These are phyloP conservation scores for Sternarchorhynchus goeldii DNA, from an alignment of 2,797 vertebrate genomes.

Conservation along the genomic window DNA sequence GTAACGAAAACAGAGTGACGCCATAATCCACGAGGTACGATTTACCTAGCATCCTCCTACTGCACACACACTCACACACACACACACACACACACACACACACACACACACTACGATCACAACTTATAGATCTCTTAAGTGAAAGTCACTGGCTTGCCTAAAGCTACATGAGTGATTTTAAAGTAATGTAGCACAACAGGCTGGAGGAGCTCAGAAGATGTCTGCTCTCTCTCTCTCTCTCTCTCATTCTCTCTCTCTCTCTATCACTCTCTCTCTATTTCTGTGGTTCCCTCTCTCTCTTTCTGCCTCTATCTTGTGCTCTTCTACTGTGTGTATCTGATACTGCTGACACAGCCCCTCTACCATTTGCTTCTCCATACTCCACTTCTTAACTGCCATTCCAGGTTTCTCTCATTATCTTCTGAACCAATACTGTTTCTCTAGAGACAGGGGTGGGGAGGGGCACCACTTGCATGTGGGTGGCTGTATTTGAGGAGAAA, in stretches of 20 bases:
- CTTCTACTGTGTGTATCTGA: constrained; percentile 19
- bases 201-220: constrained; percentile 33
- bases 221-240: constrained; percentile 10
- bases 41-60: constrained; percentile 2
- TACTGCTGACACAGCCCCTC: constrained; percentile 33
- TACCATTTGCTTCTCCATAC: constrained; percentile 31
- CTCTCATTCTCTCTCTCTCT: neutral
- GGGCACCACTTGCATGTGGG: constrained; percentile 32
- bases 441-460: constrained; percentile 38
- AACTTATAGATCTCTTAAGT: constrained; percentile 29
- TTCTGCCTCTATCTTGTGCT: neutral
- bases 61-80: constrained; percentile 3
- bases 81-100: constrained; percentile 27
- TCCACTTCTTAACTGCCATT: constrained; percentile 35
- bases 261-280: neutral
- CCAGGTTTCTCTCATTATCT: constrained; percentile 55
- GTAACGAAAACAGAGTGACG: constrained; percentile 42
- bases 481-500: constrained; percentile 18
- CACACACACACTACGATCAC: neutral
- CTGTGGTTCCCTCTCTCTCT: neutral
- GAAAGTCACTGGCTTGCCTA: constrained; percentile 12
- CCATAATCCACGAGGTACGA: constrained; percentile 30
- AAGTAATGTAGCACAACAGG: constrained; percentile 30
- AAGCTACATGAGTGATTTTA: constrained; percentile 37
- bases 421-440: constrained; percentile 39